Evolutionary conservation across 2,113 vertebrate species (phyloP), one percentile per base, ranked within the genome.

Genomic region (Indicator maculatus): DNA sequence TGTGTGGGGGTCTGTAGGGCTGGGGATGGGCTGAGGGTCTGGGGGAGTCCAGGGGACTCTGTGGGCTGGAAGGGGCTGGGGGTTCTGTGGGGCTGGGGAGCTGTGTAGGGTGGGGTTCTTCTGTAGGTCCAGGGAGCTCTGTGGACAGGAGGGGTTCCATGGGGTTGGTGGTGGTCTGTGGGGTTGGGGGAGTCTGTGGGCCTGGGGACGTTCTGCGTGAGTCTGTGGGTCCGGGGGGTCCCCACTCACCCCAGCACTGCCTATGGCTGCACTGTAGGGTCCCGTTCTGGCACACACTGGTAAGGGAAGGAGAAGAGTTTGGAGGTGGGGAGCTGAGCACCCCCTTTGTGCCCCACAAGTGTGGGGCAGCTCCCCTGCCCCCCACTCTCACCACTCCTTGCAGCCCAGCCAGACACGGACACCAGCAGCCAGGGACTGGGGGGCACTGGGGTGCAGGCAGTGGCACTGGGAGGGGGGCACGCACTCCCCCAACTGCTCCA

Each of bases 171-270:
- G 7, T 5, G 27, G 26, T 15, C 53, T n/a, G 31, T n/a, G 58
- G 28, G 53, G 24, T 13, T 53, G 31, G 61, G 36, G 19, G 45
- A 20, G 8, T 50, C 47, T 50, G 47, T 21, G 19, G 47, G 20
- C 21, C n/a, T n/a, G 12, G 58, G 11, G 58, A n/a, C 31, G 31
- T 31, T 21, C 47, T 50, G 47, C 21, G 20, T 11, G 52, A 14
- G 23, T 27, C 52, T 20, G 47, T 50, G 47, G 47, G 47, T 50
- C 23, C 23, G 13, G 52, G 53, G 53, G 19, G 12, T 26, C 13
- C 15, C 3, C 15, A 56, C 91, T 97, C 97, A 99, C 99, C 99
- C 97, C 97, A 95, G 96, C 99, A 99, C 81, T 98, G 97, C 47
- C 90, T 93, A 39, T 85, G 97, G 96, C 98, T 97, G 95, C 99